Base-by-base conservation (phyloP, 2,888 invertebrate species). In the Scaptomyza caliginosa region DNA sequence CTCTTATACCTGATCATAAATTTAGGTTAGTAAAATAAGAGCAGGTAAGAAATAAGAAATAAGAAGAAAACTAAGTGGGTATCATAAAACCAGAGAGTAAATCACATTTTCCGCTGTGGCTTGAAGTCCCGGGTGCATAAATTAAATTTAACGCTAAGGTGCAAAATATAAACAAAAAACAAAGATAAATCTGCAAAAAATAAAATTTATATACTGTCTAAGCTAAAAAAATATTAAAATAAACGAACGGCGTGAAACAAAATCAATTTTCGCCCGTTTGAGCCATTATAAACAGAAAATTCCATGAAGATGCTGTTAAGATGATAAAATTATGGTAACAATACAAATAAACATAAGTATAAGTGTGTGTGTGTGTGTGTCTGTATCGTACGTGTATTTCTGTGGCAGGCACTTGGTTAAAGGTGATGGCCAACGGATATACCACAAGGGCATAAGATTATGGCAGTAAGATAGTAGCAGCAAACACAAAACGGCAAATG, bases 1-100 rank as follows among this genome's bases (percentile, higher is more conserved):
- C 77, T 73, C 60, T 76, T 79, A 76, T 76, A 68, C 73, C 76
- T 67, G 69, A 55, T 45, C 86, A 86, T 80, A 86, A 80, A 80
- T 83, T 80, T 76, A 19, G 48, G 60, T 50, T 69, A 57, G 46
- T 38, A 51, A 46, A 46, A 10, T 46, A 13, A 10, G 30, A 56
- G 17, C 21, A 36, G 23, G 48, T 34, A 58, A 30, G 32, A 21
- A 42, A 45, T 7, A 7, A 3, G 4, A 54, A 30, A n/a, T 26
- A 26, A 30, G 2, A 40, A 24, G 5, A 50, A 48, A 57, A 63
- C 64, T 60, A 65, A 63, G 49, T 65, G 77, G 65, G 59, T 57
- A 49, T 62, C 66, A 75, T 63, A 83, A 79, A 70, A 30, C 34
- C 54, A 52, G 60, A 49, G 57, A 67, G 69, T 60, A 80, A 86